phyloP scores from a whole-genome alignment of 2,797 vertebrate genomes.

The Malurus splendens region DNA sequence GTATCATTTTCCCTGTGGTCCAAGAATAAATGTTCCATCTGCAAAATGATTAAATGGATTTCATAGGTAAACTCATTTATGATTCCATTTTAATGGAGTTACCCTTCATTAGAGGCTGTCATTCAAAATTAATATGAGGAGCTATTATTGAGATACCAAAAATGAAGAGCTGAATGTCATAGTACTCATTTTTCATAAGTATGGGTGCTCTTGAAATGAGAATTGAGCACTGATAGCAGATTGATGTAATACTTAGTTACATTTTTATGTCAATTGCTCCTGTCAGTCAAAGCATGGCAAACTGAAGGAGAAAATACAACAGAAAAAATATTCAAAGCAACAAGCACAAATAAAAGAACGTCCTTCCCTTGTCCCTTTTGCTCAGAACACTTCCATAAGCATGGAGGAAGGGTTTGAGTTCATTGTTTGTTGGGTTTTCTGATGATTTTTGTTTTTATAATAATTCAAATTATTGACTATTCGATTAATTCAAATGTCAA shows the following conservation, averaged over 20 bases:
- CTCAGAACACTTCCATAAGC: background rate
- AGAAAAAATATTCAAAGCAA: background rate
- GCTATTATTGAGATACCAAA: background rate
- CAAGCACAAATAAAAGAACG: background rate
- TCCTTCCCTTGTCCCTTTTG: background rate
- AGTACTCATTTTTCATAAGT: background rate
- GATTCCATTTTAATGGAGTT: background rate
- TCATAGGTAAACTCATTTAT: slow-evolving; percentile 28
- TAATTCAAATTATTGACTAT: background rate
- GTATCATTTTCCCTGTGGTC: background rate
- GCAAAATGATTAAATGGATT: slow-evolving; percentile 25
- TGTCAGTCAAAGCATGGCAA: background rate
- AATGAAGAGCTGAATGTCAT: background rate
- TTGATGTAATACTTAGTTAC: background rate
- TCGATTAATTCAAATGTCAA: background rate
- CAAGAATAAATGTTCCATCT: background rate
- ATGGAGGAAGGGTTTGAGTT: background rate
- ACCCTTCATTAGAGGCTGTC: background rate
- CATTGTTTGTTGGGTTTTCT: background rate
- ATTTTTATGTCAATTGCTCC: background rate
- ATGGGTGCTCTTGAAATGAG: background rate
- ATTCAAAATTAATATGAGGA: slow-evolving; percentile 9
- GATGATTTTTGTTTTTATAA: background rate
- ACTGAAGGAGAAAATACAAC: background rate
- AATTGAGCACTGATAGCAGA: background rate